Evolutionary conservation across 2,797 vertebrate genomes (phyloP).

Genomic region (Gymnodraco acuticeps): DNA sequence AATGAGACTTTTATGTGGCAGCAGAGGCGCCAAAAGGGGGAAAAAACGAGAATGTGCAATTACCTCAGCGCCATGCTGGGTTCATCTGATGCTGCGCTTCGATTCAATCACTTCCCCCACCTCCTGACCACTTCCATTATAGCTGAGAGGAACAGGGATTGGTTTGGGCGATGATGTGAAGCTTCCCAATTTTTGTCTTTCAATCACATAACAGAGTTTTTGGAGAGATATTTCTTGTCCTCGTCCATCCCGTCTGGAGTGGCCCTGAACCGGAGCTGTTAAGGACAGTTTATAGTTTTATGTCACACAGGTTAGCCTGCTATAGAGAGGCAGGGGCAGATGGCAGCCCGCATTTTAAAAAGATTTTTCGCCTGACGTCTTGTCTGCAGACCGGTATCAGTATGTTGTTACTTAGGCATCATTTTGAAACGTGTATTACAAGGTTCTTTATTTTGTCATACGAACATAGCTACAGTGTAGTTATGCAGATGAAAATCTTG

Average conservation of each 20-base stretch:
- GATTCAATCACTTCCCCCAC: slow-evolving; percentile 61
- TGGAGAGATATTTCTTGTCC: background rate
- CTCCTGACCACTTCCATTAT: slow-evolving; percentile 56
- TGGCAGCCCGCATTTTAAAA: slow-evolving; percentile 33
- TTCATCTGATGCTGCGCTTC: slow-evolving; percentile 69
- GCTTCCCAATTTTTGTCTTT: slow-evolving; percentile 57
- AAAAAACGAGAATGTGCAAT: slow-evolving; percentile 58
- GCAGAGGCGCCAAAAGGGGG: slow-evolving; percentile 22
- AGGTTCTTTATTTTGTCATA: no score
- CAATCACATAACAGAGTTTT: slow-evolving; percentile 51
- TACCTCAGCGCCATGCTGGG: slow-evolving; percentile 69
- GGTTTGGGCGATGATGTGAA: slow-evolving; percentile 60
- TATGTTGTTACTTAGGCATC: no score
- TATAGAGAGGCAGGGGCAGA: slow-evolving; percentile 51
- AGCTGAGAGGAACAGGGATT: slow-evolving; percentile 56
- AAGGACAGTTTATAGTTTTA: slow-evolving; percentile 33
- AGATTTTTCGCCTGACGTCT: no score
- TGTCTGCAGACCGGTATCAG: no score
- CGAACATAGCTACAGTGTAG: no score
- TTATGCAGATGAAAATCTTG: no score
- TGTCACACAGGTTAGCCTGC: slow-evolving; percentile 41
- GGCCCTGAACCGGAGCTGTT: slow-evolving; percentile 39
- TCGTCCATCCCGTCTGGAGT: slow-evolving; percentile 18
- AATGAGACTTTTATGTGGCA: slow-evolving; percentile 63
- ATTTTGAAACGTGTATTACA: no score